These are phyloP conservation scores for Steinernema carpocapsae DNA, from an alignment of 2,888 invertebrate genomes.

Conservation along the genomic window DNA sequence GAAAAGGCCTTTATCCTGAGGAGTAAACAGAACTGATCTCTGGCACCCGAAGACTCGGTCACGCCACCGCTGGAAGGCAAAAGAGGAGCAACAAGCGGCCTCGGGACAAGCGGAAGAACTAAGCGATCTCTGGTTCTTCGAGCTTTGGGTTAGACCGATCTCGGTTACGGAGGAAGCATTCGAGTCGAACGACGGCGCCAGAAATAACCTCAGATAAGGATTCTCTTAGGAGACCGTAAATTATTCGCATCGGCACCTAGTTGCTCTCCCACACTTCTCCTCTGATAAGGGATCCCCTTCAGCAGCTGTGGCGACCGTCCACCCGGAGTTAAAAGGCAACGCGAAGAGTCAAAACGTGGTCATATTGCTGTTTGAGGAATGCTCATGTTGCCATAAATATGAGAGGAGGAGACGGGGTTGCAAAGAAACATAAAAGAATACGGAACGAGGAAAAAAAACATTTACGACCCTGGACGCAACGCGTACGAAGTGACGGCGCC, in stretches of 20 bases:
- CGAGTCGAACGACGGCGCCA: too few species aligned
- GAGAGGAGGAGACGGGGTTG: too few species aligned
- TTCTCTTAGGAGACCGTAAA: conserved; percentile 15
- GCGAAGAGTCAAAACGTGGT: too few species aligned
- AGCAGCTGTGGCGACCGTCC: too few species aligned
- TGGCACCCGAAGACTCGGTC: neutral
- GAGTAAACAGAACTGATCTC: conserved; percentile 20
- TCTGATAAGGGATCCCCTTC: neutral
- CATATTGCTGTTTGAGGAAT: too few species aligned
- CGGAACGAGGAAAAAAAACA: too few species aligned
- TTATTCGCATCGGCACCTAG: conserved; percentile 14
- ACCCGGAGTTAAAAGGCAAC: too few species aligned
- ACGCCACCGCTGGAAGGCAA: too few species aligned
- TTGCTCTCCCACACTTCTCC: conserved; percentile 1
- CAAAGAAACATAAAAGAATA: too few species aligned
- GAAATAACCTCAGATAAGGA: conserved; percentile 4
- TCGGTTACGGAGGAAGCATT: neutral
- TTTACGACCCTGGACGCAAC: too few species aligned
- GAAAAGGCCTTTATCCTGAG: conserved; percentile 20
- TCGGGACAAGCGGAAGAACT: neutral
- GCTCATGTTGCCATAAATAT: too few species aligned
- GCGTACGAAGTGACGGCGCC: too few species aligned
- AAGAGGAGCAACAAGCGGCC: neutral
- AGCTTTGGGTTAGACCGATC: neutral
- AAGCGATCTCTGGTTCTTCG: neutral